Evolutionary conservation across 2,888 invertebrate species (phyloP).

Genomic region (Seira ritae): DNA sequence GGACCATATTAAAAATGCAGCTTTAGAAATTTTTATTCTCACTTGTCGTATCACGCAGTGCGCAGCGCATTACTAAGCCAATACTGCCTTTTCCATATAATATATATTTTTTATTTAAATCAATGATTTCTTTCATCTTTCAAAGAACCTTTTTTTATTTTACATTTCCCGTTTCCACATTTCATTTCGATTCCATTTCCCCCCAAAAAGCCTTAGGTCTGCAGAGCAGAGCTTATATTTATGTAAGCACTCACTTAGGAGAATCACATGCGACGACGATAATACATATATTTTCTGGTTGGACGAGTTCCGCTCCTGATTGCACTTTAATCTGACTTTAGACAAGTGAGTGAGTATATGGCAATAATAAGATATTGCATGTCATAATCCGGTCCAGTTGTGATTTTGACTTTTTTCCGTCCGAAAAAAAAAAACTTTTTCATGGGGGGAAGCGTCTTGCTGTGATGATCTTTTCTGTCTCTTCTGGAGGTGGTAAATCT

Average conservation of each 20-base stretch:
- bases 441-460: slow-evolving; percentile 61
- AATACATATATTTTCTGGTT: no score
- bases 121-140: slow-evolving; percentile 34
- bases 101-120: slow-evolving; percentile 13
- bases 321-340: background rate
- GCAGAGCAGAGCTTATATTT: no score
- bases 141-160: slow-evolving; percentile 15
- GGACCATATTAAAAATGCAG: no score
- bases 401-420: slow-evolving; percentile 50
- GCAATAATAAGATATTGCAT: slow-evolving; percentile 49
- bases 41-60: no score
- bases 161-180: background rate
- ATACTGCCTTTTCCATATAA: background rate
- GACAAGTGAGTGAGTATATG: slow-evolving; percentile 16
- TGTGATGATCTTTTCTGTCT: slow-evolving; percentile 49
- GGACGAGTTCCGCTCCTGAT: no score
- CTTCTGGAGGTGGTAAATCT: slow-evolving; percentile 26
- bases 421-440: slow-evolving; percentile 43
- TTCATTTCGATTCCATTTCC: no score
- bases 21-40: no score
- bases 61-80: background rate
- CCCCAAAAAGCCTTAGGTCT: no score
- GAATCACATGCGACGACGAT: no score
- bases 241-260: no score
- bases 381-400: slow-evolving; percentile 59